Conservation (phyloP, 2,113 vertebrate genomes). For the Brienomyrus brachyistius region DNA sequence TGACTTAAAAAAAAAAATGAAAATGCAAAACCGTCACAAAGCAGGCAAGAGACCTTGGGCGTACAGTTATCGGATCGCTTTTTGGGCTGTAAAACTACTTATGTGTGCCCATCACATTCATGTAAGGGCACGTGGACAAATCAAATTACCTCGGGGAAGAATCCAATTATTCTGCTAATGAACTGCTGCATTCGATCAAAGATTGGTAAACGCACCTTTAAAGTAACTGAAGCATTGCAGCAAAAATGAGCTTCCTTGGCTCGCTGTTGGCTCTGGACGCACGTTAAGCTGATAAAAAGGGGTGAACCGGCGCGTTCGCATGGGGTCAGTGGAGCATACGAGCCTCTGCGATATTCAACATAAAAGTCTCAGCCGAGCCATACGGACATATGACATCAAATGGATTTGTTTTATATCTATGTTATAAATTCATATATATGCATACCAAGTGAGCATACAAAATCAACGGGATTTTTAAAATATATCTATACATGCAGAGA, state of each 20-base stretch:
- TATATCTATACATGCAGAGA: background rate
- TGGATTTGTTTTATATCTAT: background rate
- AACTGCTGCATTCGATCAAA: conserved; percentile 12
- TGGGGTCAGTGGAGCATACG: background rate
- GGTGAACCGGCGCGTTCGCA: background rate
- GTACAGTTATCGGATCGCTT: background rate
- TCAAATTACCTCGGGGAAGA: conserved; percentile 8
- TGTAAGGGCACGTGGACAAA: conserved; percentile 8
- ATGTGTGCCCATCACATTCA: conserved; percentile 13
- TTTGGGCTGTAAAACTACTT: conserved; percentile 4
- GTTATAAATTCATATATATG: background rate
- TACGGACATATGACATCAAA: background rate
- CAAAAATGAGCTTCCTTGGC: background rate
- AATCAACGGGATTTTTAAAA: background rate
- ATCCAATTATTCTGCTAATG: conserved; percentile 13
- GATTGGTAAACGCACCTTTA: background rate
- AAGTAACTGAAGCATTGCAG: background rate
- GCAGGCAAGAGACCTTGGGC: background rate
- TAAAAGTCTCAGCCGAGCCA: background rate
- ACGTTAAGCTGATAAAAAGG: background rate
- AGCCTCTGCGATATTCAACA: background rate
- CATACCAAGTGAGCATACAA: background rate
- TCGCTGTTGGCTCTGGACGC: background rate
- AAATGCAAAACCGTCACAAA: background rate
- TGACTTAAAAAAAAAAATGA: conserved; percentile 8